Evolutionary conservation across 1,140 invertebrate genomes (phyloP), one percentile per base, ranked within the genome.

Genomic region (Hirudo medicinalis): DNA sequence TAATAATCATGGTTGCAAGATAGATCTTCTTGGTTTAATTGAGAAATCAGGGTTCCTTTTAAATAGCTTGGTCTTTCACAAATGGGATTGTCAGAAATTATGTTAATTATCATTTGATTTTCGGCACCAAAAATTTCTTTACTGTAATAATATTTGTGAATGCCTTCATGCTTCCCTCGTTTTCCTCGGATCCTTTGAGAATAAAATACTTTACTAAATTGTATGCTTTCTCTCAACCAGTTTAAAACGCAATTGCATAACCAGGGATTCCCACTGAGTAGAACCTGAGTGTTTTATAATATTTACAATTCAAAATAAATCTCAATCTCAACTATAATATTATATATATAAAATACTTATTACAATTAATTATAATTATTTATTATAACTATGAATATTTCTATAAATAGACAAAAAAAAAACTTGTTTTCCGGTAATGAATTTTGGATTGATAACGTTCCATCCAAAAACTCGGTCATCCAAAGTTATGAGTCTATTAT

Each of bases 1-100:
- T 67, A 72, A 63, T 72, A 72, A 57, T 72, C 71, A 63, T 72
- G 71, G 22, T 43, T 49, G 63, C 71, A 72, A 20, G 20, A 43
- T 4, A 72, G 57, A 36, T 72, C 71, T 13, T 32, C n/a, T 9
- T 60, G n/a, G 4, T 15, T 29, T 25, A 68, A 40, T n/a, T 63
- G 19, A 2, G 43, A 22, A 19, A 72, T 20, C 5, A 57, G 25
- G 3, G 20, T n/a, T 22, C 63, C 71, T 17, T 72, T 20, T 32
- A 72, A 13, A 32, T 53, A 27, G 2, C 22, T 22, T 20, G 71
- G 71, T 49, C 71, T 29, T 22, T 66, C 60, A 32, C 71, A 72
- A 29, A 53, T 27, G 22, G 57, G n/a, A 49, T 67, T 40, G 57
- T 72, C 71, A 63, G 57, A 57, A n/a, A 72, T 40, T 2, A 72